phyloP scores from a whole-genome alignment of 1,140 invertebrate species.

The Dendrolimus kikuchii region DNA sequence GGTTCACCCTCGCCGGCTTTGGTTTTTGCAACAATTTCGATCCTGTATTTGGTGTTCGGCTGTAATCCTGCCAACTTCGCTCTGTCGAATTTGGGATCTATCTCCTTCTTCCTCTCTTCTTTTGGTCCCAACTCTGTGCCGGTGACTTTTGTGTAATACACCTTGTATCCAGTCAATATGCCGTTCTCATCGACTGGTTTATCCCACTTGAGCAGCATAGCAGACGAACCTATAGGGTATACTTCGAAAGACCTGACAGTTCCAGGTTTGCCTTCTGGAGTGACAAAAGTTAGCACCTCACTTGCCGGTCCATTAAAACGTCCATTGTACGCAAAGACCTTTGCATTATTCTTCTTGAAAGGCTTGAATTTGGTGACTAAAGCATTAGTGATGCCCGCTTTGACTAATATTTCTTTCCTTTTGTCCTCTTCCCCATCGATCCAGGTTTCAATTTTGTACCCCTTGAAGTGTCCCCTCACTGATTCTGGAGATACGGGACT shows the following conservation, averaged over 20 bases:
- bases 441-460: slow-evolving; percentile 97
- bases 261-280: slow-evolving; percentile 94
- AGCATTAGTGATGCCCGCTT: slow-evolving; percentile 79
- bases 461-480: slow-evolving; percentile 92
- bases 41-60: slow-evolving; percentile 90
- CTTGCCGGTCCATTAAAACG: slow-evolving; percentile 92
- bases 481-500: slow-evolving; percentile 82
- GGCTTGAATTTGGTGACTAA: slow-evolving; percentile 92
- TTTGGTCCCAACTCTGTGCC: slow-evolving; percentile 79
- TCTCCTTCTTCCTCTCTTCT: slow-evolving; percentile 82
- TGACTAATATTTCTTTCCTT: slow-evolving; percentile 85
- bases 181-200: slow-evolving; percentile 95
- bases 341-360: slow-evolving; percentile 90
- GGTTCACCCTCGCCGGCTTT: slow-evolving; percentile 86
- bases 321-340: slow-evolving; percentile 93
- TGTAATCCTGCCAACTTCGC: slow-evolving; percentile 90
- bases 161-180: slow-evolving; percentile 91
- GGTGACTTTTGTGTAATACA: slow-evolving; percentile 90
- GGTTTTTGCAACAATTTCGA: slow-evolving; percentile 89
- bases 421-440: slow-evolving; percentile 86
- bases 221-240: slow-evolving; percentile 89
- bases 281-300: slow-evolving; percentile 87
- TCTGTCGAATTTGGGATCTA: slow-evolving; percentile 83
- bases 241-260: slow-evolving; percentile 88
- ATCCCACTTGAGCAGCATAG: slow-evolving; percentile 92